A percentile compares a stretch with the other conserved stretches of the same genome.
phyloP scores from a whole-genome alignment of 30 jellyfish, hydroid and myxozoan species.

The Thelohanellus kitauei region DNA sequence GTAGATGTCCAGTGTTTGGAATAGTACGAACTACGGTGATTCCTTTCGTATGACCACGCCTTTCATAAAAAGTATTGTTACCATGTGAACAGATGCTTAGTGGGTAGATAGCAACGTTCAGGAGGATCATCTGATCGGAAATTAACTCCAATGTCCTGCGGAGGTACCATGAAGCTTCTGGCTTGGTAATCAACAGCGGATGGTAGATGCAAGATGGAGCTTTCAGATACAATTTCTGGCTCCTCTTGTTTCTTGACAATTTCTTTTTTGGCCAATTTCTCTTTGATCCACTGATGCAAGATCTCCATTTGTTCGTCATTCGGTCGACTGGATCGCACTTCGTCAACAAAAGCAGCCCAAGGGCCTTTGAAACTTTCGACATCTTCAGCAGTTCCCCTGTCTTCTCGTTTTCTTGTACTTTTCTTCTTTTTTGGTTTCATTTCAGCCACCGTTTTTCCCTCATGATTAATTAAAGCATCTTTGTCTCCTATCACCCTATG shows the following conservation, averaged over 20 bases:
- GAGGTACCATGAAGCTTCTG: conserved; percentile 50
- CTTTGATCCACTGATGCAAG: not conserved
- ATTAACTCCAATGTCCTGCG: conserved; percentile 46
- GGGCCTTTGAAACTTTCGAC: conserved; percentile 69
- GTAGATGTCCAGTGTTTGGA: conserved; percentile 74
- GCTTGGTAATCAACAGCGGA: conserved; percentile 89
- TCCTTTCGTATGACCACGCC: conserved; percentile 96
- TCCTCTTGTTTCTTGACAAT: conserved; percentile 19
- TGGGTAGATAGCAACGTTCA: conserved; percentile 55
- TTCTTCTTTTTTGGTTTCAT: conserved; percentile 28
- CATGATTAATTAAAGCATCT: not conserved
- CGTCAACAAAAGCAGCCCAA: conserved; percentile 79
- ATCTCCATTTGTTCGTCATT: conserved; percentile 23
- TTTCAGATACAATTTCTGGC: no score
- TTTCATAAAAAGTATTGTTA: conserved; percentile 1
- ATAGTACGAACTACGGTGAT: conserved; percentile 58
- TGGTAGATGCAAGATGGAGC: no score
- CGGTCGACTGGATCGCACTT: conserved; percentile 29
- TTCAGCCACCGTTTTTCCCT: conserved; percentile 48
- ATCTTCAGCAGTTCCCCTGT: conserved; percentile 55
- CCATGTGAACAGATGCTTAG: conserved; percentile 73
- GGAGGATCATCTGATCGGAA: conserved; percentile 65
- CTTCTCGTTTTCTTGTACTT: conserved; percentile 29
- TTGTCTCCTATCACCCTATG: not conserved
- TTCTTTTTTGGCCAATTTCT: not conserved